phyloP scores from a whole-genome alignment of 2,797 vertebrate species.

The Sylvilagus floridanus region DNA sequence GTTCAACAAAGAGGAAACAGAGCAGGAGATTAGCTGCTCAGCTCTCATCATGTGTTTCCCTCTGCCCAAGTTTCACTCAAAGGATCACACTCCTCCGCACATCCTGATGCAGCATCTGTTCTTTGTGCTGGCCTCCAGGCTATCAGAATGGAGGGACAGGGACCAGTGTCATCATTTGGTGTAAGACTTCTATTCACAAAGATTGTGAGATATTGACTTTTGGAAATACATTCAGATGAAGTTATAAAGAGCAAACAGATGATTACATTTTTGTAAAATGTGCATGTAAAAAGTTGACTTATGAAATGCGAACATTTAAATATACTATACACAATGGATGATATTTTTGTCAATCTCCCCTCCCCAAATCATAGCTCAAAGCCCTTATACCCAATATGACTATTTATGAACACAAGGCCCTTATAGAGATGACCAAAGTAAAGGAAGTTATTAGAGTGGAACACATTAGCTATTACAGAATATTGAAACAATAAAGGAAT shows the following conservation, averaged over 20 bases:
- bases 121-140: neutral
- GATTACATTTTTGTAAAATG: constrained; percentile 7
- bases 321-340: neutral
- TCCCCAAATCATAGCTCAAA: neutral
- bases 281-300: neutral
- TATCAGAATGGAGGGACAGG: neutral
- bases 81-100: neutral
- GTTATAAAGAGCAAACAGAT: neutral
- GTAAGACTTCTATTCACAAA: neutral
- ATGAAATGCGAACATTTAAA: neutral
- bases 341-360: neutral
- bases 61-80: neutral
- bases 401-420: too few species aligned
- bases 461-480: neutral
- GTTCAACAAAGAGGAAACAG: neutral
- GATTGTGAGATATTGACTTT: neutral
- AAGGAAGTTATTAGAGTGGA: neutral
- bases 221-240: neutral
- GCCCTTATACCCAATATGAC: neutral
- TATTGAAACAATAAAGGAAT: neutral
- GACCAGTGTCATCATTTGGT: neutral
- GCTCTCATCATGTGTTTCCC: neutral
- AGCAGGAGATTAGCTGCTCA: too few species aligned
- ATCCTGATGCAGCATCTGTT: neutral
- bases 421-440: neutral